Percentiles rank a stretch among this genome's conserved stretches.
Conservation (phyloP, 2,888 invertebrate species). For the Malthinus seriepunctatus region DNA sequence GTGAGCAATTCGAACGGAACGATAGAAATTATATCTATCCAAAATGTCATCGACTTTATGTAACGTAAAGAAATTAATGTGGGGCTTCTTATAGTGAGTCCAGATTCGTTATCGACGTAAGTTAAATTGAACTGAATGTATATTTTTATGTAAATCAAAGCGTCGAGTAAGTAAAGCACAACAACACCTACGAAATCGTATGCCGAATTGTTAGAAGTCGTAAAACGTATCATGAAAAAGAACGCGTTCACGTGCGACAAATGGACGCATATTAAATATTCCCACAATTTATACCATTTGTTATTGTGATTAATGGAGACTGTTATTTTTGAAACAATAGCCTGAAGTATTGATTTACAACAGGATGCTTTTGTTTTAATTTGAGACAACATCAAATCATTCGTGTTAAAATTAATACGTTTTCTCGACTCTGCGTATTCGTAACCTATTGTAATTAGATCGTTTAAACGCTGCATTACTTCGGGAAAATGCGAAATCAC, state of each 20-base stretch:
- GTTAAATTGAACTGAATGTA: slow-evolving; percentile 32
- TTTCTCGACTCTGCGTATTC: slow-evolving; percentile 11
- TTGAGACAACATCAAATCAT: not conserved
- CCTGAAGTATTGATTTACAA: not conserved
- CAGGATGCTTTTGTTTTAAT: not conserved
- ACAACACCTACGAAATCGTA: not conserved
- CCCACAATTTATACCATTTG: slow-evolving; percentile 21
- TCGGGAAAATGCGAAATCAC: not conserved
- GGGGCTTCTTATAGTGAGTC: slow-evolving; percentile 28
- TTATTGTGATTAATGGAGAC: slow-evolving; percentile 5
- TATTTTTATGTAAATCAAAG: slow-evolving; percentile 31
- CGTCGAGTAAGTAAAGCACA: slow-evolving; percentile 18
- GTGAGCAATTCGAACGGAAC: slow-evolving; percentile 33
- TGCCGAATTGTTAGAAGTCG: slow-evolving; percentile 6
- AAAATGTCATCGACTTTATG: slow-evolving; percentile 28
- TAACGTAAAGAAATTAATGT: slow-evolving; percentile 30
- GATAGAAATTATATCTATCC: slow-evolving; percentile 32
- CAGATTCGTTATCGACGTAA: slow-evolving; percentile 34
- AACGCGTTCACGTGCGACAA: slow-evolving; percentile 1
- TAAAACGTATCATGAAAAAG: slow-evolving; percentile 17
- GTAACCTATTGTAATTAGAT: not conserved
- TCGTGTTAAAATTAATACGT: not conserved
- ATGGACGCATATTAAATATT: slow-evolving; percentile 30
- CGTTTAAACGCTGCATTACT: not conserved
- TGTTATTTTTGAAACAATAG: not conserved